Base-by-base conservation (phyloP, 1,140 invertebrate genomes). In the Hirudo medicinalis region DNA sequence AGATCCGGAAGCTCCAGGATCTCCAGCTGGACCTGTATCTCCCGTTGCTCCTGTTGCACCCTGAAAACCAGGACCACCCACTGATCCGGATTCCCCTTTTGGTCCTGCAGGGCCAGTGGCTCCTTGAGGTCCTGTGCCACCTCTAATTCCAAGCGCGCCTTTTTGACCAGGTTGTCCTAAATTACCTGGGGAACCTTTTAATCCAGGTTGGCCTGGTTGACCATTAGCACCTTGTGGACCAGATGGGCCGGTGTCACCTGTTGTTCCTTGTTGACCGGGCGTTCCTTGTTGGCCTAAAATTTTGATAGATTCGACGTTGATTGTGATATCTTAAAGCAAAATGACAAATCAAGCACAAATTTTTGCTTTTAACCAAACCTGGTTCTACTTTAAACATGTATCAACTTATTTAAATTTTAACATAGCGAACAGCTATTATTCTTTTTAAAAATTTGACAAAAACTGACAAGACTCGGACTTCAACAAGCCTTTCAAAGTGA, bases 61-160 rank as follows among this genome's bases (percentile, higher is more conserved):
- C 43, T 54, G 29, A 40, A 22, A 27, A 53, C 75, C 75, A 9
- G 36, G 57, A 57, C 32, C 22, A 54, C 75, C 75, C n/a, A 53
- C 40, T 63, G 73, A 13, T 68, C 75, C 76, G 40, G 74, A 72
- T 27, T 71, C 69, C 27, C 77, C 78, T 53, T 73, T 55, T 70
- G 70, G 74, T 40, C 76, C 75, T 19, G 22, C 29, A 63, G 84
- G 79, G n/a, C 89, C 89, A 55, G 85, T 80, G 0, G 86, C 85
- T 40, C 89, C 89, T 81, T 89, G 88, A 19, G 69, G 43, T 70
- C 69, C 69, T 54, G 32, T 17, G 20, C 22, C 27, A 70, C 72
- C 72, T 49, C 22, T 27, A 54, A 22, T 19, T 55, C 72, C 72
- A 25, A 9, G 20, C 15, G 86, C 80, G 57, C 90, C 90, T 36